Percentiles rank a stretch among this genome's conserved stretches.
These are phyloP conservation scores for Gallinago stenura DNA, from an alignment of 2,797 vertebrate species.

Conservation along the genomic window DNA sequence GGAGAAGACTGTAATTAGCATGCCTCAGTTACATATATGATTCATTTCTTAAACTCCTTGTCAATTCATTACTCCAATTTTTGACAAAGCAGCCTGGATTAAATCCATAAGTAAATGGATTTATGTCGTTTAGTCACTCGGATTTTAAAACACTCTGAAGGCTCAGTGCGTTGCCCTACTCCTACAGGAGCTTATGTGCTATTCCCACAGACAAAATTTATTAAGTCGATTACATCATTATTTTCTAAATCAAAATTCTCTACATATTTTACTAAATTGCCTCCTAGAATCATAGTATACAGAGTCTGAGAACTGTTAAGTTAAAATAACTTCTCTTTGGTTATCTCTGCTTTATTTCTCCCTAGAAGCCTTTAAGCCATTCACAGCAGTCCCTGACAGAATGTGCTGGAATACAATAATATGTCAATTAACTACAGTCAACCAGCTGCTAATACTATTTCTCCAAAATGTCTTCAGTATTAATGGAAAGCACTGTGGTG, in stretches of 20 bases:
- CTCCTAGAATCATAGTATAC: slow-evolving; percentile 20
- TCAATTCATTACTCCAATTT: slow-evolving; percentile 44
- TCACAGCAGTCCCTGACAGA: slow-evolving; percentile 58
- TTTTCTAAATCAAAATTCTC: slow-evolving; percentile 52
- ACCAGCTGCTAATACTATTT: slow-evolving; percentile 71
- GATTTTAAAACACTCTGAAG: slow-evolving; percentile 24
- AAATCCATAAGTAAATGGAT: slow-evolving; percentile 46
- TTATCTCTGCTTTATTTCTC: slow-evolving; percentile 63
- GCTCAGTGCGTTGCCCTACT: background rate
- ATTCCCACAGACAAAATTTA: slow-evolving; percentile 23
- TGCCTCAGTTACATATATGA: slow-evolving; percentile 15
- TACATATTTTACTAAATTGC: slow-evolving; percentile 20
- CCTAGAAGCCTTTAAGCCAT: slow-evolving; percentile 50
- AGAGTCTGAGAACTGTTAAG: slow-evolving; percentile 47
- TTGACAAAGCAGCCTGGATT: slow-evolving; percentile 30
- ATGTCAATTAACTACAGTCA: slow-evolving; percentile 75
- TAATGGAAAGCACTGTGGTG: slow-evolving; percentile 66
- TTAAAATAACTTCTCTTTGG: slow-evolving; percentile 63
- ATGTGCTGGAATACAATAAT: slow-evolving; percentile 73
- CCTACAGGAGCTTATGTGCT: background rate
- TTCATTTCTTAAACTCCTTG: slow-evolving; percentile 58
- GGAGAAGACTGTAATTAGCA: slow-evolving; percentile 14
- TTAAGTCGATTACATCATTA: slow-evolving; percentile 15
- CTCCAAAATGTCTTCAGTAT: slow-evolving; percentile 71
- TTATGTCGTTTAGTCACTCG: slow-evolving; percentile 6